Percentiles rank a stretch among this genome's conserved stretches.
These are phyloP conservation scores for Furcifer pardalis DNA, from an alignment of 2,797 vertebrate genomes.

Conservation along the genomic window DNA sequence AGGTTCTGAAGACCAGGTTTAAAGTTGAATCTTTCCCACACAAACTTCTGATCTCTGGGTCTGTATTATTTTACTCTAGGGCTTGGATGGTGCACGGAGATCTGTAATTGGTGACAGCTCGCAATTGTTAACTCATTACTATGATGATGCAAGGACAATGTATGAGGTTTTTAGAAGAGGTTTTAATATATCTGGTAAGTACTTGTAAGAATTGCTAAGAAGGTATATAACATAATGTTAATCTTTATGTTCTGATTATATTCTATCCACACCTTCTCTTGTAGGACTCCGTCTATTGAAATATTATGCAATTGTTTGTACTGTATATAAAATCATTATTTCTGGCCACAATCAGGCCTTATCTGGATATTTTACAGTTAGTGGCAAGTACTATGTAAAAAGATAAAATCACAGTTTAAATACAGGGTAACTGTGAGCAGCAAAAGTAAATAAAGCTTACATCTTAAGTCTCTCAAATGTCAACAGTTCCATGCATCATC, in stretches of 20 bases:
- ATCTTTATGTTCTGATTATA: background rate
- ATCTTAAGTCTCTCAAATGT: background rate
- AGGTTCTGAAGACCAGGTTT: background rate
- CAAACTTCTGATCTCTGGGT: background rate
- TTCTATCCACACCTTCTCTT: background rate
- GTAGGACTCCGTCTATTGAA: background rate
- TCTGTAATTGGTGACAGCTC: constrained; percentile 88
- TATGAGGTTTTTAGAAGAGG: constrained; percentile 95
- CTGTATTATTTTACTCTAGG: constrained; percentile 63
- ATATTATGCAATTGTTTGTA: background rate
- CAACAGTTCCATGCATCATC: background rate
- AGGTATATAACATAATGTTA: background rate
- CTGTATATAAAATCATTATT: background rate
- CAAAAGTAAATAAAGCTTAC: background rate
- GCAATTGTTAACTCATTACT: constrained; percentile 90
- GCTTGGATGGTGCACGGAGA: constrained; percentile 82
- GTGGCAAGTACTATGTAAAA: background rate
- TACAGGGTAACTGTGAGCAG: background rate
- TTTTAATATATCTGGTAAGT: constrained; percentile 92
- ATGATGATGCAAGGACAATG: constrained; percentile 94
- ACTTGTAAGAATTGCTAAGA: background rate
- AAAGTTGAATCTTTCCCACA: background rate
- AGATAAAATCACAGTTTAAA: background rate
- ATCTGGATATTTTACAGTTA: background rate
- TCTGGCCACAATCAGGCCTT: background rate